phyloP scores from a whole-genome alignment of 2,113 vertebrate species.

The Ceratotherium simum region DNA sequence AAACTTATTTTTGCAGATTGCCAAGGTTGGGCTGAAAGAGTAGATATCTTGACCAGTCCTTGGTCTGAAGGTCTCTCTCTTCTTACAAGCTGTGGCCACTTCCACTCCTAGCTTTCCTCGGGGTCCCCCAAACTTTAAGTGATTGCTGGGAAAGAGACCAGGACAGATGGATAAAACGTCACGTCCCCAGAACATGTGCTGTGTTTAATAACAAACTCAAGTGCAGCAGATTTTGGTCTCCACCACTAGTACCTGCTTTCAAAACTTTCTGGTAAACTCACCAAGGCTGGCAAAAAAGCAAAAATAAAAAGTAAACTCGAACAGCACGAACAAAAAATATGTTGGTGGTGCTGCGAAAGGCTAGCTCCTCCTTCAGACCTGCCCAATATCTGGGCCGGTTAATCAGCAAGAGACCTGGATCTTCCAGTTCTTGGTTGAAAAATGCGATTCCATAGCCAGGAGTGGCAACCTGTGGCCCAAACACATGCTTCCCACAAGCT shows the following conservation, averaged over 20 bases:
- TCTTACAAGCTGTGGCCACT: not conserved
- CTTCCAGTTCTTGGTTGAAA: slow-evolving; percentile 2
- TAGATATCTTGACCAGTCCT: not conserved
- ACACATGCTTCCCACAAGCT: rapidly evolving
- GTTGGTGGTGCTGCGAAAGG: not conserved
- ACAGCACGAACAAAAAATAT: not conserved
- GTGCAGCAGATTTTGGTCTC: not conserved
- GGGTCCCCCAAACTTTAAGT: not conserved
- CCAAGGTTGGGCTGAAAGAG: not conserved
- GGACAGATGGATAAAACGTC: not conserved
- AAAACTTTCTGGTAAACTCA: not conserved
- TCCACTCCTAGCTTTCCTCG: not conserved
- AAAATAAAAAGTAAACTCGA: not conserved
- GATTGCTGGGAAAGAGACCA: not conserved
- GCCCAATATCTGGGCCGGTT: not conserved
- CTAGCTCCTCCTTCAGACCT: not conserved
- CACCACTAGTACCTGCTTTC: not conserved
- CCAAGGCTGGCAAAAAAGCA: not conserved
- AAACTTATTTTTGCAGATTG: not conserved
- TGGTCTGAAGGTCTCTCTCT: not conserved
- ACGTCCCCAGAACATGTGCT: rapidly evolving
- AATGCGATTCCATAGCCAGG: not conserved
- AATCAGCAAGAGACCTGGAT: not conserved
- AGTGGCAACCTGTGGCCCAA: not conserved
- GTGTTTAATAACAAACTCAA: not conserved